A percentile compares a stretch with the other conserved stretches of the same genome.
Conservation (phyloP, 1,140 invertebrate species). For the Ditylenchus dipsaci region DNA sequence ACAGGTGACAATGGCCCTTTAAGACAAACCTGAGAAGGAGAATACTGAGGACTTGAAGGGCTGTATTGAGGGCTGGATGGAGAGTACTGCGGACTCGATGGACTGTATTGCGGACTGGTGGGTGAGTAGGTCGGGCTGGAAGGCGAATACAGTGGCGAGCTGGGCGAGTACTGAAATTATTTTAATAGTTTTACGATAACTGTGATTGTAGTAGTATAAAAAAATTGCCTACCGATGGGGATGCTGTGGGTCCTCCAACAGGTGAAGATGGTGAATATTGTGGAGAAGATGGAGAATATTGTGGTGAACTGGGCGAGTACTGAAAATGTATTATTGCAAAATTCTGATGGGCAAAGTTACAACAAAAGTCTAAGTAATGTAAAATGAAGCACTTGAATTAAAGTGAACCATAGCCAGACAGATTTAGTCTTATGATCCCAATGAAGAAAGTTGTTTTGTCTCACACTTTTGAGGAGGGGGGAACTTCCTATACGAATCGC, state of each 20-base stretch:
- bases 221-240: conserved; percentile 15
- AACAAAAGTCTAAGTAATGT: too few relatives aligned
- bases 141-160: conserved; percentile 25
- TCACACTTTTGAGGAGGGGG: too few relatives aligned
- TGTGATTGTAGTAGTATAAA: conserved; percentile 54
- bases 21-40: conserved; percentile 16
- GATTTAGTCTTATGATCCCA: too few relatives aligned
- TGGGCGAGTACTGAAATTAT: conserved; percentile 25
- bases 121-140: conserved; percentile 53
- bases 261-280: conserved; percentile 66
- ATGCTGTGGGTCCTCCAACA: conserved; percentile 63
- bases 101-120: conserved; percentile 18
- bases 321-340: neutral
- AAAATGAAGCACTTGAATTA: too few relatives aligned
- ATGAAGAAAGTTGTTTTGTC: too few relatives aligned
- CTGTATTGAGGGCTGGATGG: conserved; percentile 66
- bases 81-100: conserved; percentile 55
- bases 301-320: conserved; percentile 20
- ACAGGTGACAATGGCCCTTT: too few relatives aligned
- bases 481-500: too few relatives aligned
- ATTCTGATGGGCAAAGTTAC: too few relatives aligned
- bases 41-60: conserved; percentile 58
- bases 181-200: conserved; percentile 28
- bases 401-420: too few relatives aligned
- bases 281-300: conserved; percentile 71